A percentile compares a stretch with the other conserved stretches of the same genome.
phyloP scores from a whole-genome alignment of 2,113 vertebrate species.

The Copsychus sechellarum region DNA sequence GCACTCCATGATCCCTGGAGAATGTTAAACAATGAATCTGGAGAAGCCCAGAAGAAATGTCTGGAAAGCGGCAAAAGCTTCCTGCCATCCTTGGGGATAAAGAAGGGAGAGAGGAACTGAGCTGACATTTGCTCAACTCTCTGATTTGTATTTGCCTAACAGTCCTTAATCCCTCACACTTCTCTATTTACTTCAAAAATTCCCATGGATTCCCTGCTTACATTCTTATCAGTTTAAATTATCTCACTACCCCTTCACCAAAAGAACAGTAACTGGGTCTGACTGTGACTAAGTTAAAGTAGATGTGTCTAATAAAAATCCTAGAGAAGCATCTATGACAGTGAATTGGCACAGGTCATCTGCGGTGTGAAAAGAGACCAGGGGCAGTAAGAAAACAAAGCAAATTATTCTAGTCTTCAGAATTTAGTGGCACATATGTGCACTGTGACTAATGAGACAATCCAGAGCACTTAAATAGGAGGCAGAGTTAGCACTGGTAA shows the following conservation, averaged over 20 bases:
- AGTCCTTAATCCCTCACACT: neutral
- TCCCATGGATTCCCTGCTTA: neutral
- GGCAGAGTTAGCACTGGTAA: neutral
- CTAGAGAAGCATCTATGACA: neutral
- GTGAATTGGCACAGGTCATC: neutral
- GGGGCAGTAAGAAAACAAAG: neutral
- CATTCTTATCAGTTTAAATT: neutral
- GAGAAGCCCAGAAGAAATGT: slow-evolving; percentile 29
- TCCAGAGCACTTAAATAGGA: neutral
- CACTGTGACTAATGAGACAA: neutral
- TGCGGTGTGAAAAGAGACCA: neutral
- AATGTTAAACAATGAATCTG: slow-evolving; percentile 21
- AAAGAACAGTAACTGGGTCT: neutral
- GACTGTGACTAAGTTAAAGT: neutral
- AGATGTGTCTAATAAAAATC: neutral
- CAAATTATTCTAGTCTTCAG: neutral
- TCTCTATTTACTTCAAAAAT: slow-evolving; percentile 28
- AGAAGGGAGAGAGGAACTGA: neutral
- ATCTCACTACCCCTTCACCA: neutral
- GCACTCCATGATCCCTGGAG: neutral
- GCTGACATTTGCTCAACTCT: slow-evolving; percentile 23
- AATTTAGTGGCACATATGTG: neutral
- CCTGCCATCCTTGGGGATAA: neutral
- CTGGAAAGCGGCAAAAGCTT: slow-evolving; percentile 29
- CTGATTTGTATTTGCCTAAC: slow-evolving; percentile 30